Base-by-base conservation (phyloP, 2,113 vertebrate species). In the Ia io region DNA sequence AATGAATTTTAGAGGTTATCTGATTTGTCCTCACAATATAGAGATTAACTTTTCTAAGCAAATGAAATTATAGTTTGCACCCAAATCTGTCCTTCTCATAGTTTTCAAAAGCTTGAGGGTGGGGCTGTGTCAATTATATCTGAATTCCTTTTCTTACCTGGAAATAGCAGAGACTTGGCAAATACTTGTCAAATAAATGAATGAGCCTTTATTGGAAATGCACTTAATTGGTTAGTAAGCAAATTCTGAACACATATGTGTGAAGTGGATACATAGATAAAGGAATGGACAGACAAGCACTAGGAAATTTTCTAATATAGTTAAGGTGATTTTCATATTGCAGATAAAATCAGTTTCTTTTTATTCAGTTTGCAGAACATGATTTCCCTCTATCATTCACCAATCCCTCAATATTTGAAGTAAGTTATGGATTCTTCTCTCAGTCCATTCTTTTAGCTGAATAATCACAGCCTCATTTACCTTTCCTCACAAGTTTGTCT, bases 311-410 rank as follows among this genome's bases (percentile, higher is more conserved):
- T 85, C 28, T 77, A 28, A 17, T 30, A 30, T 3, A 67, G 25
- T 37, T 90, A 44, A 78, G 35, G 22, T 77, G 79, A 51, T 92
- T 85, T 94, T 94, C 53, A 28, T 47, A 44, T 89, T 70, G 3
- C 63, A 84, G 69, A 65, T 53, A 40, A 88, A 92, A 94, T 95
- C 53, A 61, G 16, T 80, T 90, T 92, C 28, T 88, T 92, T 59
- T 88, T n/a, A 40, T 28, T 86, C 70, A 40, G 9, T 88, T 87
- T 92, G 8, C 25, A 35, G 23, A 91, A 47, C 9, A 2, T 78
- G 61, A 84, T 18, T 88, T 82, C 18, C 67, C 12, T 84, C 23
- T 30, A 67, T n/a, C 76, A 25, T 13, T 76, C 17, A 63, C 30
- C 22, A 20, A 17, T 47, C 40, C 4, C 10, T 89, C 25, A 9